Evolutionary conservation across 1,140 invertebrate genomes (phyloP), one percentile per base, ranked within the genome.

Genomic region (Battus philenor): DNA sequence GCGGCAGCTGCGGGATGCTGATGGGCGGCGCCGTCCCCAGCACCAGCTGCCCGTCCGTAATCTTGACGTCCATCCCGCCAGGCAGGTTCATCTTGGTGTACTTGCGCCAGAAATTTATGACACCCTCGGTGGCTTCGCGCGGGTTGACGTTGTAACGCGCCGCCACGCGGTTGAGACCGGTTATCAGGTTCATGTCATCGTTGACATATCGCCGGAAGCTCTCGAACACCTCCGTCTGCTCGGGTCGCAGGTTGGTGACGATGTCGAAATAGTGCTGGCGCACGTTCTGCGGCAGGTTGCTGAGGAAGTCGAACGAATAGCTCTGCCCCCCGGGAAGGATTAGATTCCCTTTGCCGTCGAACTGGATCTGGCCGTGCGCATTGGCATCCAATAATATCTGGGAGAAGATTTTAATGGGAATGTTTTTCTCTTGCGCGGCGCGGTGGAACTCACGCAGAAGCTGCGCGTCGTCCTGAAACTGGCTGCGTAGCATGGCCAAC

Each of bases 1-100:
- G 29, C 5, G 44, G 48, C 17, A 64, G 24, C 8, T 57, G 47
- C 1, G 36, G 36, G 2, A 64, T 48, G 33, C 41, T 46, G n/a
- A 64, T 45, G 0, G 60, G 60, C 8, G 60, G 60, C 12, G 60
- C 60, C 7, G 50, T 38, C 4, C 60, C 60, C 5, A 64, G 9
- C 12, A 64, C 44, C 4, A 64, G 22, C 11, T 36, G 53, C 0
- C 50, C 56, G 5, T 52, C 56, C 5, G n/a, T 32, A 1, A 64
- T 41, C 3, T 16, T 26, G 12, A 56, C 20, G n/a, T 49, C 36
- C 7, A 32, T n/a, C 4, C 36, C 33, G 9, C 20, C 31, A 5
- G 45, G 45, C 34, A 43, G 17, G 20, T 50, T 55, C 24, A 38
- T 47, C 43, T 39, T 13, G 4, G 4, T 52, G 22, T 38, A 47